Evolutionary conservation across 1,140 invertebrate genomes (phyloP).

Genomic region (Acromyrmex echinatior): DNA sequence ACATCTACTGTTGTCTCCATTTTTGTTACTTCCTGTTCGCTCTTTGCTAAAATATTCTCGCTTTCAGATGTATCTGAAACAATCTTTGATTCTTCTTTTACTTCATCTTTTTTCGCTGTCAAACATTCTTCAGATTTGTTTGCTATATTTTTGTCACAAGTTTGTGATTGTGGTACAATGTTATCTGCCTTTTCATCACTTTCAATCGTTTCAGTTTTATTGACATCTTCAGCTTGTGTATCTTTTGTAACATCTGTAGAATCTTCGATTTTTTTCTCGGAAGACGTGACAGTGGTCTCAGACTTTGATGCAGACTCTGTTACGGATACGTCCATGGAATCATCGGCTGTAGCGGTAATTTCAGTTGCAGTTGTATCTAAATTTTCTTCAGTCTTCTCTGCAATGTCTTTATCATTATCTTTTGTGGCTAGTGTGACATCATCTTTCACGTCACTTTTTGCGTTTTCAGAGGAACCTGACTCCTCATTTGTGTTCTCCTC

Average conservation of each 20-base stretch:
- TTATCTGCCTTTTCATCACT: conserved; percentile 47
- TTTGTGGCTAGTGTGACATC: not conserved
- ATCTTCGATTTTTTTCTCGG: conserved; percentile 71
- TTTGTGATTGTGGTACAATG: conserved; percentile 34
- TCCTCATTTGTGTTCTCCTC: conserved; percentile 53
- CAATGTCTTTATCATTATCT: conserved; percentile 51
- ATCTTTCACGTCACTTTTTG: conserved; percentile 13
- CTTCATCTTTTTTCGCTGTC: conserved; percentile 65
- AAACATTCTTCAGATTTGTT: conserved; percentile 64
- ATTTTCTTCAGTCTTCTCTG: conserved; percentile 63
- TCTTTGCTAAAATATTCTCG: conserved; percentile 61
- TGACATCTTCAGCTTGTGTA: conserved; percentile 54
- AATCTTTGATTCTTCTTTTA: conserved; percentile 63
- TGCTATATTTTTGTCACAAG: conserved; percentile 47
- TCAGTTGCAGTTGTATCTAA: conserved; percentile 52
- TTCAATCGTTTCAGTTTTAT: conserved; percentile 19
- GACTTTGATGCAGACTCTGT: conserved; percentile 64
- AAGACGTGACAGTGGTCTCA: conserved; percentile 55
- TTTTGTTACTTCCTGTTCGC: conserved; percentile 34
- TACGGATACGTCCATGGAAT: conserved; percentile 43
- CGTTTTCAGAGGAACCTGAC: conserved; percentile 43
- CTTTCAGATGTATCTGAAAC: conserved; percentile 56
- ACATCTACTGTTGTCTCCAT: conserved; percentile 41
- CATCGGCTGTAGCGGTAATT: conserved; percentile 32
- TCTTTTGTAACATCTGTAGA: conserved; percentile 47